Evolutionary conservation across 92 coral and sea anemone species (phyloP).

Genomic region (Plumapathes pennacea): DNA sequence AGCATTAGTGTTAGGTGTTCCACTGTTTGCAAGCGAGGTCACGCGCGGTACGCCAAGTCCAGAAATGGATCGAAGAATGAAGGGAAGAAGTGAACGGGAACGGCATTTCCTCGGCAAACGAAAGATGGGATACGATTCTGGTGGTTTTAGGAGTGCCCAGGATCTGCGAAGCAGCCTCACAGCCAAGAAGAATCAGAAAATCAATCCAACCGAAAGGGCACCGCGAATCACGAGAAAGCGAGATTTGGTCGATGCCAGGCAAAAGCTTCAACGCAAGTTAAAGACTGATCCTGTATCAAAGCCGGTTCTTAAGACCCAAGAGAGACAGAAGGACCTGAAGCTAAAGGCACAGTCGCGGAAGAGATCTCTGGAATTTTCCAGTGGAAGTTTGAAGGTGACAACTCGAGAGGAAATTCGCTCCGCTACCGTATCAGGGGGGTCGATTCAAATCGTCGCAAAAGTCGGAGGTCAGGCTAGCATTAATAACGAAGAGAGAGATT

Average conservation of each 20-base stretch:
- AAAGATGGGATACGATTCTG: constrained; percentile 10
- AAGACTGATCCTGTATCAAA: constrained; percentile 16
- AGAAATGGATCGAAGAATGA: constrained; percentile 26
- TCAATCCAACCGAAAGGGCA: constrained; percentile 6
- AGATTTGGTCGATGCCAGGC: constrained; percentile 60
- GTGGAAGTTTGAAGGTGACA: constrained; percentile 50
- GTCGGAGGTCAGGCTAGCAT: constrained; percentile 28
- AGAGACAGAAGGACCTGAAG: constrained; percentile 45
- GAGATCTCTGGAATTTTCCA: constrained; percentile 50
- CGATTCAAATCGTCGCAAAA: constrained; percentile 55
- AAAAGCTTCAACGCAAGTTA: constrained; percentile 45
- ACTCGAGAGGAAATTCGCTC: constrained; percentile 44
- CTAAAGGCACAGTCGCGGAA: constrained; percentile 31
- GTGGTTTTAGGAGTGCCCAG: constrained; percentile 14
- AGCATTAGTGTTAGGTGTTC: neutral
- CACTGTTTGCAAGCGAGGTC: neutral
- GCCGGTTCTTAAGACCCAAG: constrained; percentile 46
- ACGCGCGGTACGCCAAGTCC: too few species aligned
- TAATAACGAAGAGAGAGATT: too few species aligned
- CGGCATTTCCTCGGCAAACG: neutral
- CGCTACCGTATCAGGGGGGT: constrained; percentile 49
- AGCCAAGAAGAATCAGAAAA: constrained; percentile 2
- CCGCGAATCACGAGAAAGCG: constrained; percentile 5
- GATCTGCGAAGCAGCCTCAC: constrained; percentile 39
- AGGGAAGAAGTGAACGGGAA: constrained; percentile 19